Base-by-base conservation (phyloP, 2,888 invertebrate genomes). In the Phorcus lineatus region DNA sequence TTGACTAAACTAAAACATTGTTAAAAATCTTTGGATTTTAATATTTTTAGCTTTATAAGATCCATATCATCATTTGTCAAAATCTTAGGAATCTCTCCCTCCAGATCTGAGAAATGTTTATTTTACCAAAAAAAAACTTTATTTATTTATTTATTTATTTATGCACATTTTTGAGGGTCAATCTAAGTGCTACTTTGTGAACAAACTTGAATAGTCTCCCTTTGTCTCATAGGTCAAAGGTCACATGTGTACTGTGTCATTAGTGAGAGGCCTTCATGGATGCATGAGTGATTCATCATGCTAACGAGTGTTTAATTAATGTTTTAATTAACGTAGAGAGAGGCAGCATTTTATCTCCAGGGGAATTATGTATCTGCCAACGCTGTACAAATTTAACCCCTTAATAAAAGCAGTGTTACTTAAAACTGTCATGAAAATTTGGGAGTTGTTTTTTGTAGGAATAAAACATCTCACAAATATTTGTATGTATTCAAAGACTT, bases 161-260 rank as follows among this genome's bases (percentile, higher is more conserved):
- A 47, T 47, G 47, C 47, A 47, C 47, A 47, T 47, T 11, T 47
- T 6, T 47, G 47, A 47, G 47, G 47, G 7, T 47, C 47, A 47
- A 47, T 47, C 24, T 70, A 70, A 70, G 70, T 70, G 70, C 70
- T 70, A 70, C 31, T 70, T 70, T 17, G 28, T 70, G 70, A 40
- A 70, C 36, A n/a, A 40, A 31, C 47, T 11, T 36, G 67, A 70
- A 40, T 70, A 28, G 28, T 62, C 28, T 19, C 28, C 36, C 70
- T 31, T 70, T 70, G 28, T 70, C 70, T 70, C 70, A 2, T 36
- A 17, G 40, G 28, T 31, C 31, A 70, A 70, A 70, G 70, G 70
- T 70, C 70, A 70, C 70, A 70, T 31, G 11, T 67, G 36, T 28
- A 28, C 17, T 62, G 28, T 28, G n/a, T 24, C 62, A 28, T 28